Evolutionary conservation across 2,888 invertebrate genomes (phyloP).

Genomic region (Drosophila mimica): DNA sequence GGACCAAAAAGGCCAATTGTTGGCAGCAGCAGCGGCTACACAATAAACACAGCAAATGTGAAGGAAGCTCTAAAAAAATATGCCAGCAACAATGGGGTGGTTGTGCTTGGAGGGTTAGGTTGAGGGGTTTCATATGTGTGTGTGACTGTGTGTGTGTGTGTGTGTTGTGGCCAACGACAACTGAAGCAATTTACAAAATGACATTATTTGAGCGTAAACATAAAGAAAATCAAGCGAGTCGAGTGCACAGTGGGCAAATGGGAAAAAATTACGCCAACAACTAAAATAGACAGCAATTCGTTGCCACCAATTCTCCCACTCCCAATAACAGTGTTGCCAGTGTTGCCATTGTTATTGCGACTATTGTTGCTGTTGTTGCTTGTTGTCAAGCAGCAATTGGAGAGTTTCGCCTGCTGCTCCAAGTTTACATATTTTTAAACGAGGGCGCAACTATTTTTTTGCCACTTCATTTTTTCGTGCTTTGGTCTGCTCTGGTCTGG

Average conservation of each 20-base stretch:
- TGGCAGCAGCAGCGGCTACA: conserved; percentile 43
- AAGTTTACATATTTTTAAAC: conserved; percentile 70
- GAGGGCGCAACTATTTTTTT: conserved; percentile 64
- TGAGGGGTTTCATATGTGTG: conserved; percentile 11
- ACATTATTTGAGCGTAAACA: conserved; percentile 78
- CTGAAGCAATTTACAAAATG: conserved; percentile 79
- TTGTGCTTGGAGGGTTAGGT: conserved; percentile 3
- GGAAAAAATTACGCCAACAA: conserved; percentile 73
- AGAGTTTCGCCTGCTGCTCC: conserved; percentile 49
- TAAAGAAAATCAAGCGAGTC: conserved; percentile 49
- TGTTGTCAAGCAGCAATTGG: conserved; percentile 24
- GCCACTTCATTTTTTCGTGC: conserved; percentile 32
- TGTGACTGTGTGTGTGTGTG: conserved; percentile 1
- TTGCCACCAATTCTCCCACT: neutral
- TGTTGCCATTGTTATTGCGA: conserved; percentile 54
- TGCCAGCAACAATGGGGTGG: conserved; percentile 45
- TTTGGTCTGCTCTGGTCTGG: neutral
- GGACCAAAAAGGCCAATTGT: conserved; percentile 74
- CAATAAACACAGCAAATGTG: conserved; percentile 58
- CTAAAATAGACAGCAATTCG: conserved; percentile 69
- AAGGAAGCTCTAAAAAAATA: conserved; percentile 72
- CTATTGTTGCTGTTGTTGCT: conserved; percentile 33
- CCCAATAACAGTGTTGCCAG: conserved; percentile 30
- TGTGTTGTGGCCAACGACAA: conserved; percentile 26
- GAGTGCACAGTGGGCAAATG: conserved; percentile 34